phyloP scores from a whole-genome alignment of 2,797 vertebrate species.

The Sternotherus odoratus region DNA sequence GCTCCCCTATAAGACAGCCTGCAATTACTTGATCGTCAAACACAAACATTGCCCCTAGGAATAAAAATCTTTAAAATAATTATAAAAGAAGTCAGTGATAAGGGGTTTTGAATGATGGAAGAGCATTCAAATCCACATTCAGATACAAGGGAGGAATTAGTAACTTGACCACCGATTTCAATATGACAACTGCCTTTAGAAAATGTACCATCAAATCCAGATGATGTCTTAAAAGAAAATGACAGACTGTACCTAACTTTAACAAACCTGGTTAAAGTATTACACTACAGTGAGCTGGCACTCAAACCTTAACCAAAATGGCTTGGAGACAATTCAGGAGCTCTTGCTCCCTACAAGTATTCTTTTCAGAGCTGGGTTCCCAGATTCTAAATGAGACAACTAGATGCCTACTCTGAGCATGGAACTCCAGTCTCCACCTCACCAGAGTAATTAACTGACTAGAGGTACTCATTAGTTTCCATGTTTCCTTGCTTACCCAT shows the following conservation, averaged over 20 bases:
- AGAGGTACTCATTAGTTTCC: not conserved
- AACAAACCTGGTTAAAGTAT: no score
- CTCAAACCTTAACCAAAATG: not conserved
- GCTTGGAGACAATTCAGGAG: not conserved
- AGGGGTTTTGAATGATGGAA: not conserved
- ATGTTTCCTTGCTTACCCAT: not conserved
- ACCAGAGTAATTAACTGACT: not conserved
- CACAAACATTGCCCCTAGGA: not conserved
- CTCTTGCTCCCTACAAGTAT: not conserved
- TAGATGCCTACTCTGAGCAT: not conserved
- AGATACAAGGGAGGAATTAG: rapidly evolving
- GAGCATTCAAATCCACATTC: not conserved
- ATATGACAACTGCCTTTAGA: not conserved
- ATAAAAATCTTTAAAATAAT: not conserved
- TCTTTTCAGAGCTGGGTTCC: not conserved
- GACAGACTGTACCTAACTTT: not conserved
- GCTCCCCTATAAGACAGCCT: rapidly evolving
- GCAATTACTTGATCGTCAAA: not conserved
- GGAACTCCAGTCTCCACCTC: not conserved
- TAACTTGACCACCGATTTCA: not conserved
- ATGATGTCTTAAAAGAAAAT: not conserved
- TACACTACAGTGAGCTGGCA: not conserved
- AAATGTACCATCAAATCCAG: rapidly evolving
- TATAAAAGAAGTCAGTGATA: not conserved
- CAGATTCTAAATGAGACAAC: not conserved